These are phyloP conservation scores for Labeo catla DNA, from an alignment of 2,113 vertebrate species.

Conservation along the genomic window DNA sequence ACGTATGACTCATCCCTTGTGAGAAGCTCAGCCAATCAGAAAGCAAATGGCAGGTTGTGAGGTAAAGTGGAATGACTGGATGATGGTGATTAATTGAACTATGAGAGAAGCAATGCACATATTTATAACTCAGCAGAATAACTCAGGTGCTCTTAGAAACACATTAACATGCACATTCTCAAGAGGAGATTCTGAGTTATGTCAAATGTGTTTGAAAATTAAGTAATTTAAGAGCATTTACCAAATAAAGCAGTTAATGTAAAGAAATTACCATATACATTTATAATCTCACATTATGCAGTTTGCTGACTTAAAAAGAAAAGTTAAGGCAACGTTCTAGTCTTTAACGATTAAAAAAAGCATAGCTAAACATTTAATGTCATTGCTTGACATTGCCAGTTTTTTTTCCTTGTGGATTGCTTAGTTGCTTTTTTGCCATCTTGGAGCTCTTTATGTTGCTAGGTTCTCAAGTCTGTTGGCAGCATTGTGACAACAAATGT, in stretches of 20 bases:
- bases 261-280: neutral
- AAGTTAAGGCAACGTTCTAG: neutral
- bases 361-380: neutral
- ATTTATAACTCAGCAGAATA: neutral
- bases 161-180: neutral
- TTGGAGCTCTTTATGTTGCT: slow-evolving; percentile 38
- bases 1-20: slow-evolving; percentile 11
- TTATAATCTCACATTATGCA: neutral
- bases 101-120: neutral
- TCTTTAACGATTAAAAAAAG: neutral
- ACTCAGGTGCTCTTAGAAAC: neutral
- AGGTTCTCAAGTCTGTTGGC: slow-evolving; percentile 6
- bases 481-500: slow-evolving; percentile 11
- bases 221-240: neutral
- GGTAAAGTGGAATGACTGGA: neutral
- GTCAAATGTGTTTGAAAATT: neutral
- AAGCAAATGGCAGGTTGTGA: slow-evolving; percentile 16
- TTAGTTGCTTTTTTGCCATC: neutral
- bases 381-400: neutral
- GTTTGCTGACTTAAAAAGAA: neutral
- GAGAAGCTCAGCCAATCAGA: slow-evolving; percentile 10
- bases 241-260: neutral
- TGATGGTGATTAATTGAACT: slow-evolving; percentile 7
- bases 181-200: neutral
- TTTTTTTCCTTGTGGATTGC: neutral